Percentiles rank a stretch among this genome's conserved stretches.
Evolutionary conservation across 2,888 invertebrate species (phyloP).

Genomic region (Scaeva pyrastri): DNA sequence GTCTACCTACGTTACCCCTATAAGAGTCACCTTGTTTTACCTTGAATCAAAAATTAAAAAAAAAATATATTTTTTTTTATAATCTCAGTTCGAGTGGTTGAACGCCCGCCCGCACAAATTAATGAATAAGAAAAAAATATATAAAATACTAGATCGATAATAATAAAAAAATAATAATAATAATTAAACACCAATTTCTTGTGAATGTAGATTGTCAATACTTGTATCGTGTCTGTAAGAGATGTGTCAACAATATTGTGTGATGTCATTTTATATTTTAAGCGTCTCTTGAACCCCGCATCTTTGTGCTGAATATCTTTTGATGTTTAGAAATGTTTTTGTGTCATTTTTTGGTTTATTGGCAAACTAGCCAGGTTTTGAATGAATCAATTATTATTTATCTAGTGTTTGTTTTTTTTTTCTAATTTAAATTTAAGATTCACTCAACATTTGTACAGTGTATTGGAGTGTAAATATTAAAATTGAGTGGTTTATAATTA

Average conservation of each 20-base stretch:
- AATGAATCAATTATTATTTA: not conserved
- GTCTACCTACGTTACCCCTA: slow-evolving; percentile 39
- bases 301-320: not conserved
- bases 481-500: not conserved
- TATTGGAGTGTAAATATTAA: not conserved
- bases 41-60: slow-evolving; percentile 46
- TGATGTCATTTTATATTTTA: slow-evolving; percentile 26
- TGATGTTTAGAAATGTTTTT: not conserved
- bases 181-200: not conserved
- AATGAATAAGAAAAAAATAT: slow-evolving; percentile 31
- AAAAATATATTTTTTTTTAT: no score
- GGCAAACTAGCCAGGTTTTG: slow-evolving; percentile 4
- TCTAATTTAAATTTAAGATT: not conserved
- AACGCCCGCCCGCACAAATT: slow-evolving; percentile 69
- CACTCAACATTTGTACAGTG: not conserved
- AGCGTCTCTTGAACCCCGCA: slow-evolving; percentile 9
- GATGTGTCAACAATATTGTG: not conserved
- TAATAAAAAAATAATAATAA: not conserved
- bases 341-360: not conserved
- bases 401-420: not conserved
- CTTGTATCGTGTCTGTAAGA: not conserved
- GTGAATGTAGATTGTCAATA: not conserved
- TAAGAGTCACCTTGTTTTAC: slow-evolving; percentile 46
- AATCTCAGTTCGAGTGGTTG: slow-evolving; percentile 42
- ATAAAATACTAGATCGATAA: slow-evolving; percentile 20